A percentile compares a stretch with the other conserved stretches of the same genome.
phyloP scores from a whole-genome alignment of 2,113 vertebrate species.

The Mugil cephalus region DNA sequence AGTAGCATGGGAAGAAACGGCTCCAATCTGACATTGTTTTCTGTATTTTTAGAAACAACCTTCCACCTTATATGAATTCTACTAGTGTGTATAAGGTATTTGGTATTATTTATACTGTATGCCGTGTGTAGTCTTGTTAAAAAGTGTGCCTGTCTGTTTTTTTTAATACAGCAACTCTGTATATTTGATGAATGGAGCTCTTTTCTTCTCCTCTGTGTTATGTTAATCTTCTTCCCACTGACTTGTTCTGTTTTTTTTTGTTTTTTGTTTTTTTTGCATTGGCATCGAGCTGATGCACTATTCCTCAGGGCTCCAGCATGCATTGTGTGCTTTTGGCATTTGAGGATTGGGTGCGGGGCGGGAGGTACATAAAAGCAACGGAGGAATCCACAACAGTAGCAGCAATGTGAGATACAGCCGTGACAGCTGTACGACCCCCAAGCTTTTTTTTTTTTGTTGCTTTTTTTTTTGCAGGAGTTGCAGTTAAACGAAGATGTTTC shows the following conservation, averaged over 20 bases:
- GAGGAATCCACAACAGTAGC: not conserved
- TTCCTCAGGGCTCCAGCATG: slow-evolving; percentile 63
- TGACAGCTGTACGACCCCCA: slow-evolving; percentile 62
- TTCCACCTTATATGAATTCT: not conserved
- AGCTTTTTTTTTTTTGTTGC: not conserved
- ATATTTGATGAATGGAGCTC: slow-evolving; percentile 58
- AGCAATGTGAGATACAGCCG: slow-evolving; percentile 1
- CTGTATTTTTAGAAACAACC: slow-evolving; percentile 11
- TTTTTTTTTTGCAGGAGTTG: slow-evolving; percentile 15
- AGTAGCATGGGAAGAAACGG: not conserved
- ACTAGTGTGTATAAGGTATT: not conserved
- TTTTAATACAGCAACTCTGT: slow-evolving; percentile 33
- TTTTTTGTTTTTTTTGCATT: slow-evolving; percentile 20
- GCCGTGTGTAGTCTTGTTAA: slow-evolving; percentile 3
- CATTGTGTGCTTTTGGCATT: slow-evolving; percentile 65
- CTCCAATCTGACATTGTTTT: not conserved
- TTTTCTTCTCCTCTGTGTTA: slow-evolving; percentile 50
- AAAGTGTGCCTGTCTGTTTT: slow-evolving; percentile 30
- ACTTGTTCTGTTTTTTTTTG: slow-evolving; percentile 30
- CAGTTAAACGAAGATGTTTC: slow-evolving; percentile 55
- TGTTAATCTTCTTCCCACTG: slow-evolving; percentile 65
- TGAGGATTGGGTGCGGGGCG: slow-evolving; percentile 4
- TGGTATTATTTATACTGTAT: slow-evolving; percentile 18
- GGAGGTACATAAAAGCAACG: slow-evolving; percentile 8
- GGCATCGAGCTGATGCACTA: slow-evolving; percentile 53